Percentiles rank a stretch among this genome's conserved stretches.
These are phyloP conservation scores for Nothobranchius kuhntae DNA, from an alignment of 2,113 vertebrate genomes.

Conservation along the genomic window DNA sequence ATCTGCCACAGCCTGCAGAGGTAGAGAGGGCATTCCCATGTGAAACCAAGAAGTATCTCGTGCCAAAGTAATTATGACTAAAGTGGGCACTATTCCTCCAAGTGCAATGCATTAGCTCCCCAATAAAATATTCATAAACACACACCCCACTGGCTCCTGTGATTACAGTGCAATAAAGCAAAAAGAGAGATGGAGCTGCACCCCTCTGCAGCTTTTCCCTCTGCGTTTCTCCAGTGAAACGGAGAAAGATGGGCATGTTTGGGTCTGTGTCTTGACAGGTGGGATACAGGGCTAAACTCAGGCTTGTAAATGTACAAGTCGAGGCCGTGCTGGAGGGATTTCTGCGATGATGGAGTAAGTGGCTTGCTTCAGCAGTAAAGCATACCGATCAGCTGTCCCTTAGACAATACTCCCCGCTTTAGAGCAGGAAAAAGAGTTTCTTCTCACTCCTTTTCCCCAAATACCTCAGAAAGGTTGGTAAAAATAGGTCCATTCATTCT, in stretches of 20 bases:
- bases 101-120: conserved; percentile 57
- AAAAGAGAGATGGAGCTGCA: conserved; percentile 40
- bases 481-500: conserved; percentile 60
- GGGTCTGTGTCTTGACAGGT: conserved; percentile 70
- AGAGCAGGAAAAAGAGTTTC: conserved; percentile 40
- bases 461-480: conserved; percentile 52
- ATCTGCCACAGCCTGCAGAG: neutral
- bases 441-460: neutral
- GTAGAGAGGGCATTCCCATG: conserved; percentile 14
- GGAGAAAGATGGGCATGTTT: conserved; percentile 72
- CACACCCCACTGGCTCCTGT: conserved; percentile 50
- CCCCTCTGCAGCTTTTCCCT: conserved; percentile 39
- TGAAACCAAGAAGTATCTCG: conserved; percentile 39
- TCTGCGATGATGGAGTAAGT: conserved; percentile 70
- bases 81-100: conserved; percentile 57
- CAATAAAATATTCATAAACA: conserved; percentile 72
- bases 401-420: conserved; percentile 64
- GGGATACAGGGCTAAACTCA: conserved; percentile 63
- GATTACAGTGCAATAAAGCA: conserved; percentile 62
- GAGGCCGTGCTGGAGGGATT: conserved; percentile 71
- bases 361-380: conserved; percentile 57
- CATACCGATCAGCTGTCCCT: conserved; percentile 60
- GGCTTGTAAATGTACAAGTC: conserved; percentile 66
- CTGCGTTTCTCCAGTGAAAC: conserved; percentile 44
- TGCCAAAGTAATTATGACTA: conserved; percentile 56